Conservation (phyloP, 1,140 invertebrate species). For the Heliconius nattereri region DNA sequence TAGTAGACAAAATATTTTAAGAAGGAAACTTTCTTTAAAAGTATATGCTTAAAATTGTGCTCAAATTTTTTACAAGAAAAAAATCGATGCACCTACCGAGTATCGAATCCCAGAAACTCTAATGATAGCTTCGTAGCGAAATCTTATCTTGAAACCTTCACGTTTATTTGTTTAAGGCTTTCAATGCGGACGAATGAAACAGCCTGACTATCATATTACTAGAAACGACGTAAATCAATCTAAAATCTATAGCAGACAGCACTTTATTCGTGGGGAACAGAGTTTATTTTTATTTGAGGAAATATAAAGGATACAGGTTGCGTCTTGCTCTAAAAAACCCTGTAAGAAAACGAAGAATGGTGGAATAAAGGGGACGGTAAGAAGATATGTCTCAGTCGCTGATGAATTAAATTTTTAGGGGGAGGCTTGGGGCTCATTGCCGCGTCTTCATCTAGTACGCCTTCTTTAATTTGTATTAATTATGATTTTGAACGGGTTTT, state of each 20-base stretch:
- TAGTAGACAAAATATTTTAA: too few species aligned
- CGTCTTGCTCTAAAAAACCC: slow-evolving; percentile 73
- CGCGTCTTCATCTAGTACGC: slow-evolving; percentile 68
- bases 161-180: slow-evolving; percentile 79
- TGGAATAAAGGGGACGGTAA: slow-evolving; percentile 71
- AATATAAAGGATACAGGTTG: slow-evolving; percentile 49
- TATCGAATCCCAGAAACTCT: slow-evolving; percentile 46
- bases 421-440: slow-evolving; percentile 66
- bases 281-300: slow-evolving; percentile 39
- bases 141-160: slow-evolving; percentile 66
- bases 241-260: slow-evolving; percentile 14
- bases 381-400: slow-evolving; percentile 75
- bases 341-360: slow-evolving; percentile 74
- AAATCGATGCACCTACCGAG: slow-evolving; percentile 3
- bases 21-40: too few species aligned
- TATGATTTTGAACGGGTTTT: slow-evolving; percentile 63
- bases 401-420: slow-evolving; percentile 81
- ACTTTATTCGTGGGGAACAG: slow-evolving; percentile 33
- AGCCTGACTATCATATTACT: slow-evolving; percentile 56
- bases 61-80: not conserved
- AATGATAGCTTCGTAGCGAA: slow-evolving; percentile 64
- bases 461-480: slow-evolving; percentile 77
- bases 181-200: slow-evolving; percentile 75
- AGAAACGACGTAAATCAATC: slow-evolving; percentile 43
- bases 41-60: too few species aligned